Percentiles rank a stretch among this genome's conserved stretches.
Conservation (phyloP, 2,888 invertebrate genomes). For the Oligia fasciuncula region DNA sequence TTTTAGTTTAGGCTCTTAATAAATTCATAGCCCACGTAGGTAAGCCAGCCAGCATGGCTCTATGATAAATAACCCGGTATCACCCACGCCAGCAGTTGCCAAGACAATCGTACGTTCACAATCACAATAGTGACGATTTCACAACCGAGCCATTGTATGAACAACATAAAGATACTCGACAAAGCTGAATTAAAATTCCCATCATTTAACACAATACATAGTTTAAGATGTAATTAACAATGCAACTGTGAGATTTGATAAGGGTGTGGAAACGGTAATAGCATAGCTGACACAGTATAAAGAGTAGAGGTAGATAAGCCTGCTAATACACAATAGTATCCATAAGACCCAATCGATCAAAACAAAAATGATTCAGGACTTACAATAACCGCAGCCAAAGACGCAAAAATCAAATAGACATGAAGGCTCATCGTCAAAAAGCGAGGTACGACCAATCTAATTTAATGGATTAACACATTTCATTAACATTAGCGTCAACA, state of each 20-base stretch:
- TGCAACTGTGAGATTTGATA: slow-evolving; percentile 33
- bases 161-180: slow-evolving; percentile 48
- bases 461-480: slow-evolving; percentile 52
- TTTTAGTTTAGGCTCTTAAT: not conserved
- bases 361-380: not conserved
- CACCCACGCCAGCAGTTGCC: slow-evolving; percentile 52
- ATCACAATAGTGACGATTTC: slow-evolving; percentile 72
- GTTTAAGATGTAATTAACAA: slow-evolving; percentile 36
- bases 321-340: not conserved
- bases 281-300: not conserved
- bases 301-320: not conserved
- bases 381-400: not conserved
- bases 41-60: slow-evolving; percentile 15
- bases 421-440: slow-evolving; percentile 7
- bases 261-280: slow-evolving; percentile 23
- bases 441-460: slow-evolving; percentile 34
- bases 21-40: slow-evolving; percentile 33
- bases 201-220: slow-evolving; percentile 43
- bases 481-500: slow-evolving; percentile 40
- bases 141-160: slow-evolving; percentile 68
- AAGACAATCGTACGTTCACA: slow-evolving; percentile 61
- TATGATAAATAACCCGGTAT: slow-evolving; percentile 25
- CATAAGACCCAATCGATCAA: not conserved
- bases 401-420: not conserved
- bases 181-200: slow-evolving; percentile 50